Evolutionary conservation across 1,140 invertebrate genomes (phyloP).

Genomic region (Listronotus oregonensis): DNA sequence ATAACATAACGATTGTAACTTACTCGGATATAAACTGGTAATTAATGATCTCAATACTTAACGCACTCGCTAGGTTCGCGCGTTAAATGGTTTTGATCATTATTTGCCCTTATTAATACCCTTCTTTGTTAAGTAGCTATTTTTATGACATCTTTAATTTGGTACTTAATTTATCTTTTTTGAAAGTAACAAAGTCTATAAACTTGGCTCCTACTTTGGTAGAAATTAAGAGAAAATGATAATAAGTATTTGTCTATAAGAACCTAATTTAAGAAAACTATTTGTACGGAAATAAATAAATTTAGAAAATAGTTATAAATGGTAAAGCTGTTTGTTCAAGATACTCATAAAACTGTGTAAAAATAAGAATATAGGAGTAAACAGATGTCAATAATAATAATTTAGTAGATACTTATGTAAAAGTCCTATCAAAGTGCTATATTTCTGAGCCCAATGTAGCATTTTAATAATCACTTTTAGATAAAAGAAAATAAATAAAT

Average conservation of each 20-base stretch:
- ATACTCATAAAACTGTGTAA: constrained; percentile 15
- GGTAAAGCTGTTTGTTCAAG: background rate
- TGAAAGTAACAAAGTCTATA: background rate
- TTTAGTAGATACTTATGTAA: background rate
- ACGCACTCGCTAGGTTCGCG: no score
- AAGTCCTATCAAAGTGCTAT: constrained; percentile 19
- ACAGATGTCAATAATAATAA: constrained; percentile 21
- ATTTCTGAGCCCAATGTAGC: constrained; percentile 32
- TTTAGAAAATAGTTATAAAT: constrained; percentile 1
- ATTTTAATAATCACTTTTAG: constrained; percentile 11
- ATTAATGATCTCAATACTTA: no score
- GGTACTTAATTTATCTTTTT: no score
- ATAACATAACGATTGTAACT: no score
- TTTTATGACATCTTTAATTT: no score
- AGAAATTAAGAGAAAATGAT: background rate
- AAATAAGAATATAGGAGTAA: constrained; percentile 6
- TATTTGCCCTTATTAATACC: no score
- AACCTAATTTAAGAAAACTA: no score
- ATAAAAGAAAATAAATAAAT: no score
- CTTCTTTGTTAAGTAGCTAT: no score
- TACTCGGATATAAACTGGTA: no score
- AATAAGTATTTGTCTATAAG: constrained; percentile 4
- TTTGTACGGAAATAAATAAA: no score
- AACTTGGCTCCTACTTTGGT: background rate
- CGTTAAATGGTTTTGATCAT: no score